Conservation (phyloP, 2,113 vertebrate genomes). For the Alectura lathami region DNA sequence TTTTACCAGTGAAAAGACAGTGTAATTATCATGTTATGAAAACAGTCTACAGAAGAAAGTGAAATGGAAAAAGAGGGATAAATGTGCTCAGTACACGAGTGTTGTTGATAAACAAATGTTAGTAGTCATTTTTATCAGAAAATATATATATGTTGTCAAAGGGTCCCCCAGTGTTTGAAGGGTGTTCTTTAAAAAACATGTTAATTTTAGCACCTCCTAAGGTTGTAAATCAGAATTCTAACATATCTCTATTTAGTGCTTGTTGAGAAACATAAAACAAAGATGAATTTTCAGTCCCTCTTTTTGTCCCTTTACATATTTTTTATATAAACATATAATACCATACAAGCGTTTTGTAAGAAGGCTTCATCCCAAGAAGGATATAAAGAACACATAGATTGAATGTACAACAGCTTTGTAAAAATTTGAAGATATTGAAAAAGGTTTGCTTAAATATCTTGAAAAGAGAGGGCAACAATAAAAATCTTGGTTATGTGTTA, state of each 20-base stretch:
- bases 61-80: constrained; percentile 2
- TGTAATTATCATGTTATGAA: constrained; percentile 35
- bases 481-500: neutral
- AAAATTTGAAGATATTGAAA: neutral
- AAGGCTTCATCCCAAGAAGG: neutral
- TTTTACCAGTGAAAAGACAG: constrained; percentile 12
- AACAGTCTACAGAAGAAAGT: constrained; percentile 16
- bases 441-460: neutral
- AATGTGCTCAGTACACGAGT: neutral
- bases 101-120: neutral
- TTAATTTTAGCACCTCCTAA: constrained; percentile 3
- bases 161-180: neutral
- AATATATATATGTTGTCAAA: neutral
- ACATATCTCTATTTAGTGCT: constrained; percentile 27
- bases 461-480: neutral
- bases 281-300: neutral
- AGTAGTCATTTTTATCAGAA: neutral
- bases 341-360: neutral
- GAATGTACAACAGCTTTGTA: neutral
- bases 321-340: constrained; percentile 8
- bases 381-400: neutral
- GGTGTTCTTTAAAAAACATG: neutral
- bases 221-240: neutral
- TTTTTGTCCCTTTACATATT: neutral
- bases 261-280: constrained; percentile 2